Conservation (phyloP, 2,113 vertebrate genomes). For the Abramis brama region DNA sequence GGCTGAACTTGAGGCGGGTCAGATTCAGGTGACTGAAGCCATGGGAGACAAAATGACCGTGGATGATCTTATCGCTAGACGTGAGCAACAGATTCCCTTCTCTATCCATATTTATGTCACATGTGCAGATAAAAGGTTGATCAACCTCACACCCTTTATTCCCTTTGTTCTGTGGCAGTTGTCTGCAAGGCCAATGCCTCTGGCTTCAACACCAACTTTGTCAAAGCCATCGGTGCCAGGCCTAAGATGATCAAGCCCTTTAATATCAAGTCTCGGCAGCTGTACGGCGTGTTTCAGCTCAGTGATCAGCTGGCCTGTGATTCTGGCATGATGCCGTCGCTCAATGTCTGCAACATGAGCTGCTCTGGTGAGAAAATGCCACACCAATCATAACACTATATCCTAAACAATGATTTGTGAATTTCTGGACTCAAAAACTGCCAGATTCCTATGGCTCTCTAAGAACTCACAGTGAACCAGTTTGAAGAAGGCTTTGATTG, state of each 20-base stretch:
- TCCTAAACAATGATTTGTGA: too few species aligned
- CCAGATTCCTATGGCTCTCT: too few species aligned
- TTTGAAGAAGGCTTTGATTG: background rate
- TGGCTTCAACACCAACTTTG: background rate
- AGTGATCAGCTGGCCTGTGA: conserved; percentile 9
- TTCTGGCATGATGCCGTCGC: background rate
- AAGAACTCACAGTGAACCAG: too few species aligned
- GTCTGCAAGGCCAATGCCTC: background rate
- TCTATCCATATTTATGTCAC: background rate
- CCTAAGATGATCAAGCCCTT: background rate
- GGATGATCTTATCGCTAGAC: fast-evolving
- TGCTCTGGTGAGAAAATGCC: conserved; percentile 12
- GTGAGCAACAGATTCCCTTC: background rate
- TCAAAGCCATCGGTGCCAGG: background rate
- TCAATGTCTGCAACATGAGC: background rate
- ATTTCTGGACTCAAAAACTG: too few species aligned
- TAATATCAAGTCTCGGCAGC: background rate
- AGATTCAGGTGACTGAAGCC: background rate
- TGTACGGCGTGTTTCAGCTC: conserved; percentile 56
- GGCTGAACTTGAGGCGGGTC: background rate
- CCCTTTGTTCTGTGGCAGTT: background rate
- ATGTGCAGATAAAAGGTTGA: background rate
- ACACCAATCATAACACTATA: too few species aligned
- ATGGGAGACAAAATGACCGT: conserved; percentile 28
- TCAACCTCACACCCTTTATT: background rate